phyloP scores from a whole-genome alignment of 1,140 invertebrate species.

The Meloidogyne hapla region DNA sequence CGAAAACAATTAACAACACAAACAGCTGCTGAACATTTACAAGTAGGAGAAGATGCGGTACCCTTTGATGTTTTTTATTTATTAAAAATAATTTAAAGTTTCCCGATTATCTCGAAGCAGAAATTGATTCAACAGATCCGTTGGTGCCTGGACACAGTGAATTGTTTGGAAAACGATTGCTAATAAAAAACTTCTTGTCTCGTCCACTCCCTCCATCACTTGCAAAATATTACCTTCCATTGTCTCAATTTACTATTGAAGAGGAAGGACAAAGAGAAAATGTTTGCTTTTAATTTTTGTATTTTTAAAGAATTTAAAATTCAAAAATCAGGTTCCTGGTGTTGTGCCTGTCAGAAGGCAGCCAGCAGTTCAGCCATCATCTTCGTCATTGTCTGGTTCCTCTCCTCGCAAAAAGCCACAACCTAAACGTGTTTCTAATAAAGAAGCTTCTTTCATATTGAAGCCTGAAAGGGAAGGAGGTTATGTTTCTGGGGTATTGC shows the following conservation, averaged over 20 bases:
- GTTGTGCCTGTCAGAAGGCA: slow-evolving; percentile 18
- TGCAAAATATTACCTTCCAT: slow-evolving; percentile 17
- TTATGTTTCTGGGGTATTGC: background rate
- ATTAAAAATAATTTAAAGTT: slow-evolving; percentile 24
- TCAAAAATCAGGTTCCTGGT: slow-evolving; percentile 19
- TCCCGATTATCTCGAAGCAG: slow-evolving; percentile 56
- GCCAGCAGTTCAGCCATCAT: background rate
- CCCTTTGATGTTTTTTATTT: slow-evolving; percentile 2
- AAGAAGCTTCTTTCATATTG: background rate
- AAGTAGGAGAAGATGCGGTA: slow-evolving; percentile 22
- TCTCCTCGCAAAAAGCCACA: background rate
- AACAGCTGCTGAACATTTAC: background rate
- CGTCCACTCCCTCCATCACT: slow-evolving; percentile 5
- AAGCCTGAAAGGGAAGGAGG: background rate
- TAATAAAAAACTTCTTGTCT: slow-evolving; percentile 35
- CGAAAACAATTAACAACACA: background rate
- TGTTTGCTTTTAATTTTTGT: slow-evolving; percentile 12
- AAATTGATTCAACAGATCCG: slow-evolving; percentile 52
- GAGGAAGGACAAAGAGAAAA: slow-evolving; percentile 34
- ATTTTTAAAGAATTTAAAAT: background rate
- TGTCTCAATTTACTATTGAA: slow-evolving; percentile 29
- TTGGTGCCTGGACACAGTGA: slow-evolving; percentile 48
- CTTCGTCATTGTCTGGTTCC: background rate
- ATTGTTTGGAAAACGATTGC: slow-evolving; percentile 52
- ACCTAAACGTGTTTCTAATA: background rate